Conservation (phyloP, 2,113 vertebrate genomes). For the Todiramphus chloris region DNA sequence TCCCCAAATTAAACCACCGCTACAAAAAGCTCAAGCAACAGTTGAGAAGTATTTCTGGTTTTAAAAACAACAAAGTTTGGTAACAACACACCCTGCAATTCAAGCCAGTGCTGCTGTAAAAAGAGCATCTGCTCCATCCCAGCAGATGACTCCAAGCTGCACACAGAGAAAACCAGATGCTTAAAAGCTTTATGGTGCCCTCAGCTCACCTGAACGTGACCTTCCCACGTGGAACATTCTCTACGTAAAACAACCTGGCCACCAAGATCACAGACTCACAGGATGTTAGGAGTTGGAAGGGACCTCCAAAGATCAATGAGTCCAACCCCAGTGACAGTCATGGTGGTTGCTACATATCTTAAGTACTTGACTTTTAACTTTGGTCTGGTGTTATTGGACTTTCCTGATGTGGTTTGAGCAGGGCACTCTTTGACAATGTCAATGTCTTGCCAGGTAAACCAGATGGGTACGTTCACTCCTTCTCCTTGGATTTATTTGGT, state of each 20-base stretch:
- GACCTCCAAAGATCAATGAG: too few relatives aligned
- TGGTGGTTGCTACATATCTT: neutral
- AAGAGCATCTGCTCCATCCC: neutral
- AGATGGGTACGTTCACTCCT: neutral
- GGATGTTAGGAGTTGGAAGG: too few relatives aligned
- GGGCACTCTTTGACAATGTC: accelerated
- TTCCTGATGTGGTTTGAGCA: neutral
- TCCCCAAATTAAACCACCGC: neutral
- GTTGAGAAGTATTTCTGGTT: neutral
- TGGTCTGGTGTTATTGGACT: neutral
- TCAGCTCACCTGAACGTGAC: accelerated
- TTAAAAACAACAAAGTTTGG: neutral
- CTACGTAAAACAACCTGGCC: neutral
- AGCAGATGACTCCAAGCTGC: neutral
- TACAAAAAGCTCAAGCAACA: neutral
- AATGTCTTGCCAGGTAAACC: neutral
- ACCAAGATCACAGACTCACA: neutral
- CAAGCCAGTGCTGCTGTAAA: neutral
- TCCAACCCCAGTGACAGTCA: too few relatives aligned
- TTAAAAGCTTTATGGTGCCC: neutral
- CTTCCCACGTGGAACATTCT: neutral
- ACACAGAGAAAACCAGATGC: neutral
- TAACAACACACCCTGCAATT: neutral
- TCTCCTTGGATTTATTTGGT: neutral
- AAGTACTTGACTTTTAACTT: neutral